These are phyloP conservation scores for Drosophila orena DNA, from an alignment of 1,140 invertebrate species.

Conservation along the genomic window DNA sequence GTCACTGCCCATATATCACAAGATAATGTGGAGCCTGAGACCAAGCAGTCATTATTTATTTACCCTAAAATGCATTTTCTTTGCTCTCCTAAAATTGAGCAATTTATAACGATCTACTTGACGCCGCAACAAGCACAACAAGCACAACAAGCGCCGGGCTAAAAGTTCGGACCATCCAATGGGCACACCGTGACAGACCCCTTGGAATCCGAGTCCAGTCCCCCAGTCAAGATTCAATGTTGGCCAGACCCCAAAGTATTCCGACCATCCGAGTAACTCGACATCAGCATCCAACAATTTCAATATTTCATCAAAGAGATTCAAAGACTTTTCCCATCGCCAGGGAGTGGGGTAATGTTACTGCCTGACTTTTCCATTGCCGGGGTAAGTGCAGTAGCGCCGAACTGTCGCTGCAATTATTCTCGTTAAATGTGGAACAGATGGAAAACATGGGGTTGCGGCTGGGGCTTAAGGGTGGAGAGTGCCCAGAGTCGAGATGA, in stretches of 20 bases:
- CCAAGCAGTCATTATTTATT: constrained; percentile 70
- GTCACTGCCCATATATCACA: constrained; percentile 53
- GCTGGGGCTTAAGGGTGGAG: background rate
- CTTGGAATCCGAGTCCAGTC: background rate
- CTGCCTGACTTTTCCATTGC: constrained; percentile 18
- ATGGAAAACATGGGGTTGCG: constrained; percentile 4
- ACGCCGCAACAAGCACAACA: constrained; percentile 61
- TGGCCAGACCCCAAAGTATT: constrained; percentile 56
- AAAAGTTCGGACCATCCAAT: constrained; percentile 14
- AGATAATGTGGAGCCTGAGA: constrained; percentile 25
- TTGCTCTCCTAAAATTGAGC: constrained; percentile 69
- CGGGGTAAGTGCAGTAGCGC: constrained; percentile 76
- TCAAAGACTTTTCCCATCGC: constrained; percentile 53
- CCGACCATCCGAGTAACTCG: constrained; percentile 37
- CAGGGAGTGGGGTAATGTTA: constrained; percentile 26
- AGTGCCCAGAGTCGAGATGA: constrained; percentile 48
- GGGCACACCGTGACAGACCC: constrained; percentile 57
- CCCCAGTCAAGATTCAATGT: constrained; percentile 45
- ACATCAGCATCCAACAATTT: constrained; percentile 68
- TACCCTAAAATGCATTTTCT: constrained; percentile 78
- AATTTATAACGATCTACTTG: constrained; percentile 81
- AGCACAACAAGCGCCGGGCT: constrained; percentile 15
- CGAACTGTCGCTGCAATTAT: constrained; percentile 80
- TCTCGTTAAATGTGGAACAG: constrained; percentile 78
- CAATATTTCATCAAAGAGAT: constrained; percentile 83